Base-by-base conservation (phyloP, 1,140 invertebrate genomes). In the Frieseomelitta varia region DNA sequence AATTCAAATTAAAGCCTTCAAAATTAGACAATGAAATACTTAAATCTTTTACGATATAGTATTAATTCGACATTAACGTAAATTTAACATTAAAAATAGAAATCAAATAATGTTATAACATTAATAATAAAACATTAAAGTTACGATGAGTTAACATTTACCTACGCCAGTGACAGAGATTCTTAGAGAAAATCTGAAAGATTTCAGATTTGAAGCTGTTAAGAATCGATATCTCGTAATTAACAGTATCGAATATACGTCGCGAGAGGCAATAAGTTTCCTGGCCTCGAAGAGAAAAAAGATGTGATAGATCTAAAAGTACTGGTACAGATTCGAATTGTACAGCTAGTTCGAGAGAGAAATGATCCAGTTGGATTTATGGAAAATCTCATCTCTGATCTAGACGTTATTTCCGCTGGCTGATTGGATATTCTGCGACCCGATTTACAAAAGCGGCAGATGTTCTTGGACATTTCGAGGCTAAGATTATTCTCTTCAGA, bases 331-430 rank as follows among this genome's bases (percentile, higher is more conserved):
- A 85, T 81, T 87, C 72, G 68, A 74, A 78, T 87, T 81, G 74
- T 47, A 55, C 79, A 63, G 56, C 74, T 72, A 61, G 67, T 63
- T 21, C 3, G 51, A 77, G 65, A 34, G 68, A 47, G 81, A 77
- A 77, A 72, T 61, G 76, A 84, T 88, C 79, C 56, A 61, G 53
- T 47, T 84, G 87, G 84, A 82, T 75, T 86, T 65, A 84, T 81
- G 79, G 84, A 85, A 91, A 88, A 87, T 90, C 88, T 90, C 88
- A 90, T 91, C 90, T 90, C 90, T 88, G 90, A 91, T 72, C 77
- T 86, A 90, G 84, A 90, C 85, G 84, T 75, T 88, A 91, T 91
- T 91, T 91, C 90, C 90, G 87, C 58, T 86, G 58, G 74, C 79
- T 91, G 90, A 91, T 91, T 91, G 88, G 84, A 84, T 86, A 91